phyloP scores from a whole-genome alignment of 2,888 invertebrate genomes.

The Lysandra coridon region DNA sequence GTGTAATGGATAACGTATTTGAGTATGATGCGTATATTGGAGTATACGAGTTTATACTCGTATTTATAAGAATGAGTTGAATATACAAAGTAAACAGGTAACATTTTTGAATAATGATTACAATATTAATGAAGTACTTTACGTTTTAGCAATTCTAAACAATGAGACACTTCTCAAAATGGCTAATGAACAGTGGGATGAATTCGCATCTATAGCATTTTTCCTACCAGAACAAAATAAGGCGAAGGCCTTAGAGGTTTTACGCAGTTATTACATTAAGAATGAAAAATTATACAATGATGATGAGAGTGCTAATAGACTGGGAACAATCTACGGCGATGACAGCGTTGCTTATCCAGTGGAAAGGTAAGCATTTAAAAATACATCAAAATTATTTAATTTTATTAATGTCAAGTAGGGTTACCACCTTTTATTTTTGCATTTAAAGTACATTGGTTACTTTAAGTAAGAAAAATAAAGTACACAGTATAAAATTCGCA shows the following conservation, averaged over 20 bases:
- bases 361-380: constrained; percentile 40
- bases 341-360: constrained; percentile 43
- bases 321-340: constrained; percentile 46
- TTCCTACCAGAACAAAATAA: constrained; percentile 80
- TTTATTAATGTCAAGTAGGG: too few relatives aligned
- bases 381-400: too few relatives aligned
- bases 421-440: too few relatives aligned
- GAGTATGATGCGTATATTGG: too few relatives aligned
- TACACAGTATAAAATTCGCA: too few relatives aligned
- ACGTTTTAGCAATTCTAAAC: constrained; percentile 27
- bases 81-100: too few relatives aligned
- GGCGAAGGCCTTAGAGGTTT: not conserved
- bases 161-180: constrained; percentile 76
- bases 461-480: too few relatives aligned
- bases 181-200: constrained; percentile 82
- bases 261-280: constrained; percentile 22
- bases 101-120: too few relatives aligned
- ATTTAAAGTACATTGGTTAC: too few relatives aligned
- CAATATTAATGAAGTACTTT: too few relatives aligned
- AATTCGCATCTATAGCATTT: constrained; percentile 83
- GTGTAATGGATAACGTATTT: not conserved
- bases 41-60: too few relatives aligned
- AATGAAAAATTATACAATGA: not conserved
- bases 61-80: too few relatives aligned
- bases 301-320: constrained; percentile 42